Conservation (phyloP, 2,113 vertebrate genomes). For the Cyanoramphus novaezelandiae region DNA sequence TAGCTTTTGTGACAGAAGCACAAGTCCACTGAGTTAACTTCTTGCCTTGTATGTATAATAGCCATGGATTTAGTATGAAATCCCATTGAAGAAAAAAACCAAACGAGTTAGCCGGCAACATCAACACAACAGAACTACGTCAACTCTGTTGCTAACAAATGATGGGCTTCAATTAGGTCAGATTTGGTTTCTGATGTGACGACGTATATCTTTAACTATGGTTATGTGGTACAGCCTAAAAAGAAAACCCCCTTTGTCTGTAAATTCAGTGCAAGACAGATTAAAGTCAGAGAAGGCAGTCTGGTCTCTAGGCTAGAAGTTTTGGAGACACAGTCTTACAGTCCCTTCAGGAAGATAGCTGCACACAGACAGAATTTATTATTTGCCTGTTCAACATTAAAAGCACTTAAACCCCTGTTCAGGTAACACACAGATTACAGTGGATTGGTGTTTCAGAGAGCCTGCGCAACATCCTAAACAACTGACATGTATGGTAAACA, state of each 20-base stretch:
- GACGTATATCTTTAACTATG: background rate
- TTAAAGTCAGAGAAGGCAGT: background rate
- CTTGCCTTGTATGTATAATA: background rate
- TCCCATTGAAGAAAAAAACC: background rate
- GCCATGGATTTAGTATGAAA: background rate
- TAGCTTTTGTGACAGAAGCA: background rate
- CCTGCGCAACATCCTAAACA: background rate
- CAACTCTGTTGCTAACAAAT: background rate
- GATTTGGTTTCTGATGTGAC: background rate
- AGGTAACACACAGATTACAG: background rate
- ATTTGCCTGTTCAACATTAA: background rate
- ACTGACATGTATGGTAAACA: background rate
- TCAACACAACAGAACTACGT: background rate
- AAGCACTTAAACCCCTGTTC: background rate
- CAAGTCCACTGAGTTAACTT: background rate
- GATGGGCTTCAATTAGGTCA: background rate
- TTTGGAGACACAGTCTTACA: background rate
- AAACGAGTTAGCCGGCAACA: background rate
- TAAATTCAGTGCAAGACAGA: background rate
- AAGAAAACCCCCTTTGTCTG: background rate
- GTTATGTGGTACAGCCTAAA: background rate
- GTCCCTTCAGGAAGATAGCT: background rate
- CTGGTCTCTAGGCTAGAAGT: background rate
- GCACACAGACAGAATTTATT: background rate
- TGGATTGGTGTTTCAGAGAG: background rate